Evolutionary conservation across 2,113 vertebrate species (phyloP).

Genomic region (Prionailurus viverrinus): DNA sequence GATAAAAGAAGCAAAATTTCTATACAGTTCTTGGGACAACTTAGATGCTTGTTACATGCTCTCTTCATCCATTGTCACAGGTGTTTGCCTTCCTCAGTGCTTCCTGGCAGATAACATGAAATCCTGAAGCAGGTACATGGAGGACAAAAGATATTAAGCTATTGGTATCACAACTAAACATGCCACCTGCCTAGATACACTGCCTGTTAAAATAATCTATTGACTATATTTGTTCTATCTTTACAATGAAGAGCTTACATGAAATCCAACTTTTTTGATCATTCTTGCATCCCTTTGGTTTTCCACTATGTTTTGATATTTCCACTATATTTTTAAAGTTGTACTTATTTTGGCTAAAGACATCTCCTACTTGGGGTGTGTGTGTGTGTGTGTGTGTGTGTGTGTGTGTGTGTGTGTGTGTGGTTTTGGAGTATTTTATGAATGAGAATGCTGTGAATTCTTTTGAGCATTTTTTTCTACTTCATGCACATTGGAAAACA

Average conservation of each 20-base stretch:
- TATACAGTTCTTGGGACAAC: background rate
- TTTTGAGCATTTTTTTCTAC: background rate
- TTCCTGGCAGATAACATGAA: background rate
- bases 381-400: no score
- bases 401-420: no score
- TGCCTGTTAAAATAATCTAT: background rate
- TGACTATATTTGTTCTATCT: background rate
- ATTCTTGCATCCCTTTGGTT: background rate
- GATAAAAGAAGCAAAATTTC: background rate
- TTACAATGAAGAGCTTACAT: background rate
- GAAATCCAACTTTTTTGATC: background rate
- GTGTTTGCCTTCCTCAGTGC: background rate
- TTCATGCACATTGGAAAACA: background rate
- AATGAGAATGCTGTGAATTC: slow-evolving; percentile 33
- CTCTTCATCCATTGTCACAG: background rate
- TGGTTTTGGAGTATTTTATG: background rate
- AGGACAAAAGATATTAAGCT: background rate
- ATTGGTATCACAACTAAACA: background rate
- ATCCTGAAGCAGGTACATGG: background rate
- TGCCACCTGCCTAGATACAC: background rate
- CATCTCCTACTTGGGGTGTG: background rate
- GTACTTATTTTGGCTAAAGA: slow-evolving; percentile 27
- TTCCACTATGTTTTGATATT: background rate
- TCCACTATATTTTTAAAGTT: background rate
- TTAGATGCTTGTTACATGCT: background rate